Evolutionary conservation across 2,113 vertebrate species (phyloP).

Genomic region (Halcyon senegalensis): DNA sequence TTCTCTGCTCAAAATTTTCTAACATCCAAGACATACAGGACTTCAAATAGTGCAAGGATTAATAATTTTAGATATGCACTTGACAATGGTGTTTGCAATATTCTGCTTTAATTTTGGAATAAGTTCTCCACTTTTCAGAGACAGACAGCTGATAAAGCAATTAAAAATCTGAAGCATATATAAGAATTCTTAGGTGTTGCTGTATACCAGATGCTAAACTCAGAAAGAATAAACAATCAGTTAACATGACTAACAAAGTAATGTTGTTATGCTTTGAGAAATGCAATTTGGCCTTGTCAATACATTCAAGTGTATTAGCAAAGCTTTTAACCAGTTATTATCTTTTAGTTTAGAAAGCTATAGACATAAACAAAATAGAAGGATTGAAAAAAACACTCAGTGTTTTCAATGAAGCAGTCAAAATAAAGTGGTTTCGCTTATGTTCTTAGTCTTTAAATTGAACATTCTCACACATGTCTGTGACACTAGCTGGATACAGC

Average conservation of each 20-base stretch:
- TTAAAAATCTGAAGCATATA: neutral
- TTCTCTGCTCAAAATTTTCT: neutral
- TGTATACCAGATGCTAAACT: neutral
- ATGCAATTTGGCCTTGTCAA: neutral
- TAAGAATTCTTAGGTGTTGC: neutral
- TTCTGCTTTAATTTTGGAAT: neutral
- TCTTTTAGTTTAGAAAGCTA: neutral
- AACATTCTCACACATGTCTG: neutral
- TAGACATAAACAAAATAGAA: neutral
- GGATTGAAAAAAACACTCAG: neutral
- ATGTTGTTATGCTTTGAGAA: neutral
- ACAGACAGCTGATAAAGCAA: constrained; percentile 23
- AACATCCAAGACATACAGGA: neutral
- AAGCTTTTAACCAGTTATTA: neutral
- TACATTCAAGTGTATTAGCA: neutral
- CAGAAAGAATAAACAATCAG: neutral
- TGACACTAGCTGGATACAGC: constrained; percentile 17
- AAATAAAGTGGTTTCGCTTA: constrained; percentile 33
- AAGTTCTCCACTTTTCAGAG: neutral
- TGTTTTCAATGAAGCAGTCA: neutral
- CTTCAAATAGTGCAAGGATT: neutral
- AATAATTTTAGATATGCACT: neutral
- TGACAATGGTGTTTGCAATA: neutral
- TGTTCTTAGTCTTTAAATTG: neutral
- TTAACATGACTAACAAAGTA: neutral